Evolutionary conservation across 2,888 invertebrate species (phyloP).

Genomic region (Hedychridium roseum): DNA sequence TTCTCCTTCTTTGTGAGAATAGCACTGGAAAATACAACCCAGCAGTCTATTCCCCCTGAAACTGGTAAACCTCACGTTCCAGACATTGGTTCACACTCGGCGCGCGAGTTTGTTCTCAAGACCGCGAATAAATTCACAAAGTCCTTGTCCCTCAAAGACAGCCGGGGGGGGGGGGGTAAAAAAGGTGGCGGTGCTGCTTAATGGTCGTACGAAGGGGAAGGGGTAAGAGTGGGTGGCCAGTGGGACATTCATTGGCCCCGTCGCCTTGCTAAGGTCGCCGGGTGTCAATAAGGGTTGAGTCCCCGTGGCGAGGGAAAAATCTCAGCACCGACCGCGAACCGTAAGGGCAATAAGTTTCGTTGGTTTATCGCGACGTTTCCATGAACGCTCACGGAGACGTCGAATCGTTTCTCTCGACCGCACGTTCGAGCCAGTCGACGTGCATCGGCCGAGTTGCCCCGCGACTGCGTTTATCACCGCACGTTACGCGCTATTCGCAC

Average conservation of each 20-base stretch:
- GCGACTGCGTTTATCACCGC: conserved; percentile 36
- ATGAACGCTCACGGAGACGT: conserved; percentile 40
- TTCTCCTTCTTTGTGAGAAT: conserved; percentile 20
- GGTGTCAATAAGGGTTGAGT: conserved; percentile 43
- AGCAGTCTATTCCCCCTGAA: background rate
- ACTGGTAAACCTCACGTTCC: too few relatives aligned
- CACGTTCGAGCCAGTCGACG: too few relatives aligned
- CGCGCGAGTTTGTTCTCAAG: too few relatives aligned
- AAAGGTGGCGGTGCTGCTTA: background rate
- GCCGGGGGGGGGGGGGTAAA: background rate
- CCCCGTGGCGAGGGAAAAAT: conserved; percentile 34
- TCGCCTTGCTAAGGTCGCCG: conserved; percentile 49
- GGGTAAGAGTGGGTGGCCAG: background rate
- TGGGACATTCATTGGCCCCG: conserved; percentile 29
- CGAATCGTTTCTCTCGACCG: conserved; percentile 34
- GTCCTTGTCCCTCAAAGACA: background rate
- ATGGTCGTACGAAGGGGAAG: background rate
- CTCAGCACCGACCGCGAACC: conserved; percentile 45
- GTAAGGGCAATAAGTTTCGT: conserved; percentile 52
- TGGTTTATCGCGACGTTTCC: conserved; percentile 55
- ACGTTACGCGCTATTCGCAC: conserved; percentile 36
- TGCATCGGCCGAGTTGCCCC: conserved; percentile 8
- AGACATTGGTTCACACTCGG: too few relatives aligned
- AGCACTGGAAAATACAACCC: background rate
- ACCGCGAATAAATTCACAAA: background rate